These are phyloP conservation scores for Phainopepla nitens DNA, from an alignment of 2,113 vertebrate species.

Conservation along the genomic window DNA sequence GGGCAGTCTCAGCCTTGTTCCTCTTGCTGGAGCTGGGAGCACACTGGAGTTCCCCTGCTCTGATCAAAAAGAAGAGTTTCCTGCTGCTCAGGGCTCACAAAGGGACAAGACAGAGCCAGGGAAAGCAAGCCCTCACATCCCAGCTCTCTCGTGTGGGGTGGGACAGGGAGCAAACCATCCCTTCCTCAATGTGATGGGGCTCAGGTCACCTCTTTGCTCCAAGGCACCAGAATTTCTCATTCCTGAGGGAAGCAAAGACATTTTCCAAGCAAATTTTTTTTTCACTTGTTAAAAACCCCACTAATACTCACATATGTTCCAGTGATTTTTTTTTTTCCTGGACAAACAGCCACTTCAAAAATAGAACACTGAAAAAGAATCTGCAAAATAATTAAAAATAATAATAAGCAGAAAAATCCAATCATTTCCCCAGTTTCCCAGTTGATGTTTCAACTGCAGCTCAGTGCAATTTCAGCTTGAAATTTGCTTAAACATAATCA, in stretches of 20 bases:
- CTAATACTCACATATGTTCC: neutral
- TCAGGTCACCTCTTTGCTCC: neutral
- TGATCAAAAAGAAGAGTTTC: neutral
- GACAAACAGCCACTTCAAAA: neutral
- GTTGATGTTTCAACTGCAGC: neutral
- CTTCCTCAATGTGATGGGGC: neutral
- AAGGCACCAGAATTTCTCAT: neutral
- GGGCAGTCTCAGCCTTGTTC: rapidly evolving
- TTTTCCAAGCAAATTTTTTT: neutral
- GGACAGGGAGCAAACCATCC: neutral
- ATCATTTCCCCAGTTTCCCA: conserved; percentile 17
- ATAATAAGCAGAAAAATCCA: conserved; percentile 55
- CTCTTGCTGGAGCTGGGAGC: neutral
- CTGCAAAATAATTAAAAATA: conserved; percentile 48
- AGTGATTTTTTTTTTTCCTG: neutral
- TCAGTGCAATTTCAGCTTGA: neutral
- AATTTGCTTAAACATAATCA: conserved; percentile 17
- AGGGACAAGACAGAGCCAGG: neutral
- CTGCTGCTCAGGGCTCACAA: neutral
- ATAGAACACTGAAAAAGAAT: neutral
- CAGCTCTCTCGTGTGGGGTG: neutral
- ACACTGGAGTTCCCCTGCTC: neutral
- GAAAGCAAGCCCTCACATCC: neutral
- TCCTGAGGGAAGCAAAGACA: rapidly evolving
- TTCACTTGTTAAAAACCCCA: neutral